Base-by-base conservation (phyloP, 2,797 vertebrate genomes). In the Glyptemys insculpta region DNA sequence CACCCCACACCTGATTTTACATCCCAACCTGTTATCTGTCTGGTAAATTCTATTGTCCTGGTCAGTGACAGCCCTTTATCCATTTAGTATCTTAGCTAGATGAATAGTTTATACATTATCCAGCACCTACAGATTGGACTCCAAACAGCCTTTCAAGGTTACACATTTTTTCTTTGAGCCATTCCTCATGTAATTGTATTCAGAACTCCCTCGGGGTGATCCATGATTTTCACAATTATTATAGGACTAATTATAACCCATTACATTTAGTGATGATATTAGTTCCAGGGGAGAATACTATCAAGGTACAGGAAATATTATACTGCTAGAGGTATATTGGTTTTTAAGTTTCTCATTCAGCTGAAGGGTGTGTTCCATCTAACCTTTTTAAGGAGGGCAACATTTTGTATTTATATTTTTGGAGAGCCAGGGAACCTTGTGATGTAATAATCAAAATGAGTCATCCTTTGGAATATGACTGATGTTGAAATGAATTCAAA, bases 61-160 rank as follows among this genome's bases (percentile, higher is more conserved):
- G 31, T 79, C 74, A 27, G 47, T 12, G n/a, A n/a, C 84, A 8
- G 49, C 53, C 76, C 65, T 54, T 93, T 89, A 72, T 25, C 65
- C 87, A 5, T 76, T 47, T 2, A 47, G 85, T 83, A 5, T 90
- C 19, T 2, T 83, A 88, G 89, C 52, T 87, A 91, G 90, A 87
- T 81, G 89, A 80, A 90, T 90, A 90, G 92, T 7, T 52, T 72
- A 83, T 5, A 16, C 53, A 49, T 23, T 78, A 79, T 79, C 0
- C 47, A 92, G 87, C 87, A 6, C 89, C 95, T 96, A 94, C 91
- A 95, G 78, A n/a, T 78, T 84, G 37, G 82, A 97, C 96, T 97
- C 95, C 94, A 93, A 83, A 19, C 84, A 59, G 29, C 44, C 89
- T 74, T 94, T 93, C 96, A 68, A 80, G 95, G 96, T 90, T 94